Evolutionary conservation across 2,797 vertebrate genomes (phyloP).

Genomic region (Triplophysa bombifrons): DNA sequence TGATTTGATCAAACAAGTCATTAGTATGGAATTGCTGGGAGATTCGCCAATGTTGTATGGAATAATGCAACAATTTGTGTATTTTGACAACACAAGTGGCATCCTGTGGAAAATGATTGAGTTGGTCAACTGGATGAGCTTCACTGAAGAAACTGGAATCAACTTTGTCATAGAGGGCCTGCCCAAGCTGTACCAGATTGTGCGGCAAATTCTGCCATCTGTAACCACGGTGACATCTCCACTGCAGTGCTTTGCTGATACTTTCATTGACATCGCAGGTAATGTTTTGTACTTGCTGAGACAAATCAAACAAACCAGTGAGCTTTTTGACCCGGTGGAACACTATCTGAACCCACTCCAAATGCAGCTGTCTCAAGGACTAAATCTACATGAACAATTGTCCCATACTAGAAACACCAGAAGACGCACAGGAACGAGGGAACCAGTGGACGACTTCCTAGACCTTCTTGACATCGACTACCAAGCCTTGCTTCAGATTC

Average conservation of each 20-base stretch:
- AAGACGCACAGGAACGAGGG: conserved; percentile 44
- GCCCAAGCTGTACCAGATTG: conserved; percentile 58
- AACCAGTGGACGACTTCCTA: conserved; percentile 71
- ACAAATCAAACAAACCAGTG: conserved; percentile 59
- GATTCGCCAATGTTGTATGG: conserved; percentile 60
- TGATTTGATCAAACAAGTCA: conserved; percentile 55
- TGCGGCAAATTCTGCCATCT: conserved; percentile 57
- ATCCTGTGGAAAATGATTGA: conserved; percentile 58
- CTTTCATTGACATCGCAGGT: conserved; percentile 61
- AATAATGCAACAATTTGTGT: conserved; percentile 63
- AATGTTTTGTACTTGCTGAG: conserved; percentile 63
- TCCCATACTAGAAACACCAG: background rate
- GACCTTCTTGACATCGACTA: conserved; percentile 74
- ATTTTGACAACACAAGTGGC: conserved; percentile 52
- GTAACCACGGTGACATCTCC: conserved; percentile 36
- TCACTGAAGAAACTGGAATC: conserved; percentile 61
- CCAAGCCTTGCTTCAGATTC: conserved; percentile 59
- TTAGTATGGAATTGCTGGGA: conserved; percentile 61
- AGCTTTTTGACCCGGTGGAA: conserved; percentile 49
- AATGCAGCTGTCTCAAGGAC: conserved; percentile 43
- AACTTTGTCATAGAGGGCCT: conserved; percentile 66
- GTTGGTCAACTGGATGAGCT: conserved; percentile 64
- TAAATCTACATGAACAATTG: conserved; percentile 17
- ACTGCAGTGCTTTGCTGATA: conserved; percentile 34
- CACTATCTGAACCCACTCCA: conserved; percentile 26